These are phyloP conservation scores for Ephialtes manifestator DNA, from an alignment of 2,888 invertebrate species.

Conservation along the genomic window DNA sequence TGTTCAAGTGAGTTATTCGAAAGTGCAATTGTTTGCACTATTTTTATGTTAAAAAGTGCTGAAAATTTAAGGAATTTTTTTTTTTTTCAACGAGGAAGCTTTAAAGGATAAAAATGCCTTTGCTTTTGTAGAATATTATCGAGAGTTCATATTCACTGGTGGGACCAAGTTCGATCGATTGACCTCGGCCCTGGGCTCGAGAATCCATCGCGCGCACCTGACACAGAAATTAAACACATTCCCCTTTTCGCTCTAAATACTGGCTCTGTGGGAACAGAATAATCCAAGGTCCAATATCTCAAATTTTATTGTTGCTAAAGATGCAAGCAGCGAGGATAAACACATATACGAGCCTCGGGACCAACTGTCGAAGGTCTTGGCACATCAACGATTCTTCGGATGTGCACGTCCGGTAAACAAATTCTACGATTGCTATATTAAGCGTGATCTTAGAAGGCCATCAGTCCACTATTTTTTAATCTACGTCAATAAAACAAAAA, in stretches of 20 bases:
- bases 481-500: not conserved
- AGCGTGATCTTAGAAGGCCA: not conserved
- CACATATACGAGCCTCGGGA: not conserved
- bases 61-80: no score
- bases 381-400: constrained; percentile 52
- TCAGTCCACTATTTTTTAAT: not conserved
- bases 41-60: no score
- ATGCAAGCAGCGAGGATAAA: constrained; percentile 1
- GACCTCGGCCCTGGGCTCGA: constrained; percentile 54
- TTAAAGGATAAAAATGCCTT: no score
- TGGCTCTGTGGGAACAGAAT: constrained; percentile 24
- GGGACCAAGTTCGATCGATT: constrained; percentile 55
- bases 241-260: constrained; percentile 47
- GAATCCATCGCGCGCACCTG: constrained; percentile 25
- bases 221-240: constrained; percentile 45
- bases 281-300: constrained; percentile 25
- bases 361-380: constrained; percentile 56
- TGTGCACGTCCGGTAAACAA: constrained; percentile 49
- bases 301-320: constrained; percentile 36
- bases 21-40: no score
- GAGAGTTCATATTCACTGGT: not conserved
- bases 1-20: no score
- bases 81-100: no score
- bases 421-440: constrained; percentile 40
- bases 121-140: not conserved